These are phyloP conservation scores for Hydroisotoma schaefferi DNA, from an alignment of 2,888 invertebrate genomes.

Conservation along the genomic window DNA sequence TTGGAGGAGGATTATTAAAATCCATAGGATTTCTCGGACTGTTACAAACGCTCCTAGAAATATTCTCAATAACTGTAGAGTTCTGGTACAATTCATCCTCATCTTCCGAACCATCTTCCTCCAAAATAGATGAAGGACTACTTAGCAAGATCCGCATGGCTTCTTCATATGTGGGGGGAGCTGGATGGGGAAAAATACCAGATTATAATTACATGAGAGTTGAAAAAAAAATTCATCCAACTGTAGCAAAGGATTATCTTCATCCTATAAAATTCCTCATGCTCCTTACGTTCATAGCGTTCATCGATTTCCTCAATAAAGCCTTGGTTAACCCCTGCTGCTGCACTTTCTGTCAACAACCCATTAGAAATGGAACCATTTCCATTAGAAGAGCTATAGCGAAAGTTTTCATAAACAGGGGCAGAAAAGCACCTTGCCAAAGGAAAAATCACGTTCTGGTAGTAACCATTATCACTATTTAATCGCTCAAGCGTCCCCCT, in stretches of 20 bases:
- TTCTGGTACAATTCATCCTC: too few relatives aligned
- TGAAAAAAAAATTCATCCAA: not conserved
- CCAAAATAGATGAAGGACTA: too few relatives aligned
- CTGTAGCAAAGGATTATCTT: too few relatives aligned
- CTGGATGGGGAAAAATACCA: not conserved
- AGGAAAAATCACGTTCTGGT: conserved; percentile 33
- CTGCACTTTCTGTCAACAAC: not conserved
- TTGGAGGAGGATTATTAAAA: too few relatives aligned
- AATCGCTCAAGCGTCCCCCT: conserved; percentile 10
- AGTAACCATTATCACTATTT: conserved; percentile 19
- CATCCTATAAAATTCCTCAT: too few relatives aligned
- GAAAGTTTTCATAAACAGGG: conserved; percentile 31
- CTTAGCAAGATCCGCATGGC: conserved; percentile 29
- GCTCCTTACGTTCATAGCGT: not conserved
- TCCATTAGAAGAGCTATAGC: conserved; percentile 5
- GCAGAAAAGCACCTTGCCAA: conserved; percentile 27
- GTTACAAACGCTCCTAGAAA: too few relatives aligned
- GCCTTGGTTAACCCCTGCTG: not conserved
- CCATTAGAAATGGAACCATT: too few relatives aligned
- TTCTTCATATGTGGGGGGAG: conserved; percentile 27
- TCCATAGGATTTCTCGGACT: too few relatives aligned
- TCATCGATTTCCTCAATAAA: not conserved
- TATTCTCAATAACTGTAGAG: too few relatives aligned
- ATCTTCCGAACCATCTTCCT: too few relatives aligned
- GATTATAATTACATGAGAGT: not conserved